A percentile compares a stretch with the other conserved stretches of the same genome.
Conservation (phyloP, 2,797 vertebrate species). For the Lycodopsis pacificus region DNA sequence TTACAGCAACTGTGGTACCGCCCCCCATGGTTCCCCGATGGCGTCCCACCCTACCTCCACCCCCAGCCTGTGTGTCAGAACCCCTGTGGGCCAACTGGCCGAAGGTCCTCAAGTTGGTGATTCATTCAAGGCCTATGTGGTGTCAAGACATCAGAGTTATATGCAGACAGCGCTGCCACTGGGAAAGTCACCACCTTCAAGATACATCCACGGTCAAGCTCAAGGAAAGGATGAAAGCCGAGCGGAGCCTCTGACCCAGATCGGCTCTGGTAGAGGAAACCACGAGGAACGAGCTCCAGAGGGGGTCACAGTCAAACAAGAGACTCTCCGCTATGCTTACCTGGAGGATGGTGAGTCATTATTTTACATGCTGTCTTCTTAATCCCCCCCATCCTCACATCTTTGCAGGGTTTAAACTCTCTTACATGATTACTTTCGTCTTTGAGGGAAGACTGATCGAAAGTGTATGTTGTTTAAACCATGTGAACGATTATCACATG, state of each 20-base stretch:
- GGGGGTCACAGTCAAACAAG: slow-evolving; percentile 91
- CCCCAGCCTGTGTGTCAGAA: slow-evolving; percentile 45
- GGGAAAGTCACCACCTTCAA: slow-evolving; percentile 75
- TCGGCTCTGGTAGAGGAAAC: slow-evolving; percentile 32
- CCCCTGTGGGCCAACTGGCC: slow-evolving; percentile 26
- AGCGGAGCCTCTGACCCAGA: slow-evolving; percentile 72
- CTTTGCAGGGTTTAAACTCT: neutral
- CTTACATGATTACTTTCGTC: neutral
- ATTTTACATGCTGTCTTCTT: neutral
- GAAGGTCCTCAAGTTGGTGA: slow-evolving; percentile 51
- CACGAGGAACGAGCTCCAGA: slow-evolving; percentile 68
- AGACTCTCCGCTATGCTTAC: slow-evolving; percentile 92
- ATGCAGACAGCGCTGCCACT: slow-evolving; percentile 52
- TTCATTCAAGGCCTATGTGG: slow-evolving; percentile 51
- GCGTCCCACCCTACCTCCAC: slow-evolving; percentile 28
- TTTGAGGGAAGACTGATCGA: neutral
- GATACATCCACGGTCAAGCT: slow-evolving; percentile 66
- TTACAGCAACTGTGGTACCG: slow-evolving; percentile 69
- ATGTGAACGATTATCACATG: neutral
- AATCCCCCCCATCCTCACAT: neutral
- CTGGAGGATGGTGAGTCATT: slow-evolving; percentile 93
- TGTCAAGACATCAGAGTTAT: slow-evolving; percentile 69
- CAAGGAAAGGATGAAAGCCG: slow-evolving; percentile 68
- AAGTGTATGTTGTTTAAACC: neutral
- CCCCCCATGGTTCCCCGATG: slow-evolving; percentile 27